Evolutionary conservation across 2,113 vertebrate genomes (phyloP), one percentile per base, ranked within the genome.

Genomic region (Cyphomyrus plagiostoma): DNA sequence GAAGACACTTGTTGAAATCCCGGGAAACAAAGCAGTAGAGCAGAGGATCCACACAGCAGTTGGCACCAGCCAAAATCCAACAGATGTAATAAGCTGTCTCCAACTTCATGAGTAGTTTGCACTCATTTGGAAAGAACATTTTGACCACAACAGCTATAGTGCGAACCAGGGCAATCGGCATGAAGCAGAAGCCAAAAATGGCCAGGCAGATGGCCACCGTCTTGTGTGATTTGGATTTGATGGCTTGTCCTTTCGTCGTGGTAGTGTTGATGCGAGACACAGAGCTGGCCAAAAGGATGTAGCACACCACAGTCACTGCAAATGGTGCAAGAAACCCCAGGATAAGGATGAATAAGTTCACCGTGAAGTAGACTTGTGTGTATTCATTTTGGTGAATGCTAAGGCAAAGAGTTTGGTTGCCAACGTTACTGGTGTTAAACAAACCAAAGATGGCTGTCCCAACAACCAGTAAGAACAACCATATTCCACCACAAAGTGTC

Each of bases 171-270:
- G 95, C 95, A 6, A 96, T 89, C 0, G 96, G 95, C 11, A 93
- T 92, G 89, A 96, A 96, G 82, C 95, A 96, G 52, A 93, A 0
- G 0, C 53, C 93, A 15, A 96, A 96, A 86, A 95, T 96, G 9
- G 94, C 1, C 87, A 96, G 52, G 15, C 94, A 94, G 3, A 93
- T 1, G 0, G 89, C 88, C 0, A 95, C 92, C 93, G 94, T 95
- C 91, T 92, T 92, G 53, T 93, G 89, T 5, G 96, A 95, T 80
- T 93, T 95, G n/a, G 86, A 50, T 88, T 96, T 95, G 88, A 95
- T 92, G 0, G 91, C 91, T 15, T 93, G 92, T 2, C 95, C 94
- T 70, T 93, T 93, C 1, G 86, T 50, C 8, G 92, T 93, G 89
- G 89, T 92, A 13, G 89, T 90, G 26, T 94, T 94, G 0, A 93